Conservation (phyloP, 2,888 invertebrate species). For the Rotaria macrura region DNA sequence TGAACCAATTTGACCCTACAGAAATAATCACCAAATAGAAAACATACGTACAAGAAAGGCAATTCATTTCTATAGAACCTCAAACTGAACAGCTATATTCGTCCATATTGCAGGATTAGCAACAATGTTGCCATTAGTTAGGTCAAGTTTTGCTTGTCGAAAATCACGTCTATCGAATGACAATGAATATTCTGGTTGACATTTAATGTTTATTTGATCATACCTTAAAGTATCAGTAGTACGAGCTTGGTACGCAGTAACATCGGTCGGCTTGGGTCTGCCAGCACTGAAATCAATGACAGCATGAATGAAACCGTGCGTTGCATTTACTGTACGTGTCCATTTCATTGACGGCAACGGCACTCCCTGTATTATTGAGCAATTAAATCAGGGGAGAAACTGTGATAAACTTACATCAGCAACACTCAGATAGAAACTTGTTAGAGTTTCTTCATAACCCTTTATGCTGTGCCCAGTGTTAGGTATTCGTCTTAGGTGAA, state of each 20-base stretch:
- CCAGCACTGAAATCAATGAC: conserved; percentile 19
- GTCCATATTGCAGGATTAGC: neutral
- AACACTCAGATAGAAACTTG: conserved; percentile 25
- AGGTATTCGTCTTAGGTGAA: conserved; percentile 24
- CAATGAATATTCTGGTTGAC: neutral
- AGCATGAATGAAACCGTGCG: conserved; percentile 28
- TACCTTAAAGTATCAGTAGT: conserved; percentile 27
- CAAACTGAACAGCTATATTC: neutral
- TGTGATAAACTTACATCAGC: neutral
- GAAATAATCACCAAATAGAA: neutral
- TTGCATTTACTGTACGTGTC: conserved; percentile 15
- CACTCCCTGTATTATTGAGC: neutral
- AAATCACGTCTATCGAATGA: conserved; percentile 39
- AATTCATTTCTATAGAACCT: neutral
- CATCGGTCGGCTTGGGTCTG: neutral
- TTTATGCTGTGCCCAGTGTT: conserved; percentile 28
- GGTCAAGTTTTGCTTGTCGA: conserved; percentile 38
- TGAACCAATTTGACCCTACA: neutral
- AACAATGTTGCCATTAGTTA: neutral
- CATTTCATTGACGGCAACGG: conserved; percentile 24
- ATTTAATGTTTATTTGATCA: neutral
- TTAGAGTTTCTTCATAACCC: conserved; percentile 24
- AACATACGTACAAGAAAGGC: too few relatives aligned
- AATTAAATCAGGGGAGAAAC: neutral
- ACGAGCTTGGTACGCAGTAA: conserved; percentile 28